Base-by-base conservation (phyloP, 1,140 invertebrate species). In the Augochlora pura region DNA sequence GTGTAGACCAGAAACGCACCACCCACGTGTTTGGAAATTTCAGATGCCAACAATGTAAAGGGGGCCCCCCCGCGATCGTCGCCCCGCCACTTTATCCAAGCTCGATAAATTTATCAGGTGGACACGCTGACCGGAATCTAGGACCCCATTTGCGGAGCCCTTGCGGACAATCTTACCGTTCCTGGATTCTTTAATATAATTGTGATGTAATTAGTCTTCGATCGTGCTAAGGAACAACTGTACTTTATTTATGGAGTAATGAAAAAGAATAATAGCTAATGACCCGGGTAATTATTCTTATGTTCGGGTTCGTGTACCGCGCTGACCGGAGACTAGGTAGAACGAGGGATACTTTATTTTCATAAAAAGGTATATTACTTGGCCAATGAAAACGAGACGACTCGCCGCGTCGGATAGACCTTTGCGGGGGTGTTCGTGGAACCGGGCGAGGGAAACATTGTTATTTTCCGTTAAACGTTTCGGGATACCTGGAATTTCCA, bases 1-100 rank as follows among this genome's bases (percentile, higher is more conserved):
- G 78, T 66, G 82, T 80, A 57, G 77, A 70, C 69, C 76, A 82
- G 69, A 83, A 86, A 76, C 60, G 42, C 60, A 70, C 77, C 81
- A 86, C 64, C 77, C 77, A 80, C 60, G 76, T 71, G 14, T 38
- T 59, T 49, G 62, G 80, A 77, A 83, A n/a, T n/a, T 83, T 74
- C 80, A 52, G 25, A 77, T 59, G 59, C 39, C 59, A 72, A 68
- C 67, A 46, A 25, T 78, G 60, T 80, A 76, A 60, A n/a, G n/a
- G n/a, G n/a, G n/a, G 54, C 46, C 18, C n/a, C 1, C 21, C 9
- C 2, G 21, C 21, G 21, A 7, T 18, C 14, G 18, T n/a, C 18
- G 52, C 42, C 10, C 10, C 14, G n/a, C 9, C 42, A 46, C 14
- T 46, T 46, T 46, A 46, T 46, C 14, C 0, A 1, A 3, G 2